Percentiles rank a stretch among this genome's conserved stretches.
These are phyloP conservation scores for Melanargia galathea DNA, from an alignment of 2,888 invertebrate genomes.

Conservation along the genomic window DNA sequence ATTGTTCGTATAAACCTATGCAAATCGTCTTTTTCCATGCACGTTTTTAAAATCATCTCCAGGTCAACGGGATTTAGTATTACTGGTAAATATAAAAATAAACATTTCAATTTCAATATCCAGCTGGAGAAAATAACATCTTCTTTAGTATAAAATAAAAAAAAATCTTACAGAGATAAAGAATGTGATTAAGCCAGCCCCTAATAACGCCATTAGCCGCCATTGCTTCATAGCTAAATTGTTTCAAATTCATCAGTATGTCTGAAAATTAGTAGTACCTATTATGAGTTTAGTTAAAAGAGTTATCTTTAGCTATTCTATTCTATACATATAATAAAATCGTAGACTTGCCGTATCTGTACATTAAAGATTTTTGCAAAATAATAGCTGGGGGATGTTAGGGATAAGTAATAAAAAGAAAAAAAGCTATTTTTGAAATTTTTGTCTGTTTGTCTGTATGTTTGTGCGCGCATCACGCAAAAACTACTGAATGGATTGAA, in stretches of 20 bases:
- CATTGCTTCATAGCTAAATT: conserved; percentile 58
- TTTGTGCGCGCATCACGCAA: too few relatives aligned
- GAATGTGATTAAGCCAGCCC: conserved; percentile 64
- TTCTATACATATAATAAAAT: too few relatives aligned
- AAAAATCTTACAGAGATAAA: conserved; percentile 53
- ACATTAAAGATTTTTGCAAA: too few relatives aligned
- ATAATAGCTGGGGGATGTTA: too few relatives aligned
- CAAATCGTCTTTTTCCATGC: conserved; percentile 59
- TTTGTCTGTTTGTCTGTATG: too few relatives aligned
- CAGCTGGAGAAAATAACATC: background rate
- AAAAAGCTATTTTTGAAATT: too few relatives aligned
- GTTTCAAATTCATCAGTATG: conserved; percentile 61
- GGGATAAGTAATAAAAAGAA: too few relatives aligned
- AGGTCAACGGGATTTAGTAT: conserved; percentile 61
- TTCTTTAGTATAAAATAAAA: background rate
- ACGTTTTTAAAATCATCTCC: conserved; percentile 65
- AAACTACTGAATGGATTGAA: too few relatives aligned
- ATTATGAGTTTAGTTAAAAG: too few relatives aligned
- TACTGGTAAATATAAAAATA: conserved; percentile 48
- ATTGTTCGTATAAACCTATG: conserved; percentile 44
- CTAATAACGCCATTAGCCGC: conserved; percentile 53
- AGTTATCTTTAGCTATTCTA: too few relatives aligned
- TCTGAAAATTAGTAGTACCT: conserved; percentile 53
- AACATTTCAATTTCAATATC: background rate
- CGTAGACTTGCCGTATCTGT: too few relatives aligned